Evolutionary conservation across 2,797 vertebrate species (phyloP), one percentile per base, ranked within the genome.

Genomic region (Enteromius unitaeniatus): DNA sequence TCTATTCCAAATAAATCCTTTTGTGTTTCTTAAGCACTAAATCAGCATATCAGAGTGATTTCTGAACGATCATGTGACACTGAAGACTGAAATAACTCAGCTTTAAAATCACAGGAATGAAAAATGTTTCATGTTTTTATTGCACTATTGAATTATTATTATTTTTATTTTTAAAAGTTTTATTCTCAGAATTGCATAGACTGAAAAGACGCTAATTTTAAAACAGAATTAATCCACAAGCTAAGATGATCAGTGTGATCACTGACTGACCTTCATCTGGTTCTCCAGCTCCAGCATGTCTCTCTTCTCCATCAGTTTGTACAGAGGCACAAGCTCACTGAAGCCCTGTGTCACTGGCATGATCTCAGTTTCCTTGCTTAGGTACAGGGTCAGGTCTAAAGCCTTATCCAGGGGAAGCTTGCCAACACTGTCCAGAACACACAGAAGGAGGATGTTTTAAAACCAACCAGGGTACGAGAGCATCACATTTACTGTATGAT

Each of bases 231-330:
- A 55, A 37, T 74, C 28, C 37, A 45, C 21, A 26, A 40, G 34
- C 15, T 23, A 17, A 21, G 21, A 53, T 13, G 11, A 51, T 51
- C n/a, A n/a, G 21, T 19, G 14, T 47, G 28, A 26, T 11, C 11
- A 0, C 8, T 42, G 45, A 73, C 79, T 37, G 21, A 96, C 95
- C 94, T 96, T 96, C 95, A 96, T 96, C 90, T 94, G 91, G 85
- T 93, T 94, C 90, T 95, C 96, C 79, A 96, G 92, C n/a, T 88
- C 90, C 34, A 80, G 84, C 94, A 96, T 94, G 72, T 96, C 95
- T 86, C 97, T 95, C 89, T 96, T 96, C 92, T 98, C 97, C 95
- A 98, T 95, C 83, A 98, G 93, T 78, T 97, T 97, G 92, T 97
- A 97, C 47, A 98, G 93, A 0, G 95, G 96, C 1, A 97, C 89